Evolutionary conservation across 92 coral and sea anemone species (phyloP).

Genomic region (Porites rus): DNA sequence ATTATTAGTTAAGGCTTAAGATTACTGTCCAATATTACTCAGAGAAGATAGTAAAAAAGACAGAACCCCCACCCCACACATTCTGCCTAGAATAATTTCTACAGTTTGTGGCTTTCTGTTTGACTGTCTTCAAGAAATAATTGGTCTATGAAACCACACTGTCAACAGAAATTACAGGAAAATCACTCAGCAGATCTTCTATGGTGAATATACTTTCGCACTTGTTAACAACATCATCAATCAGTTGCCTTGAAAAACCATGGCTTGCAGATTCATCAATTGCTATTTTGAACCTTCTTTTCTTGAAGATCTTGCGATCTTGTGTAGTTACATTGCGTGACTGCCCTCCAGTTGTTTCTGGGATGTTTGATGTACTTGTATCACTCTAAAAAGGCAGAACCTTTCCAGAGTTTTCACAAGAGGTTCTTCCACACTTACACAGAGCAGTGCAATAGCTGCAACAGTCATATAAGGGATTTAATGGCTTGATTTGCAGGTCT

Average conservation of each 20-base stretch:
- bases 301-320: conserved; percentile 39
- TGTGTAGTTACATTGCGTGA: conserved; percentile 24
- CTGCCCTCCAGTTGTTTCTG: neutral
- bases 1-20: no score
- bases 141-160: conserved; percentile 26
- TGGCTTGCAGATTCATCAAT: conserved; percentile 42
- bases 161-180: conserved; percentile 47
- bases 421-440: conserved; percentile 54
- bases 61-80: no score
- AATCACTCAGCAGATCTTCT: conserved; percentile 34
- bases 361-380: neutral
- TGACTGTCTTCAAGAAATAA: conserved; percentile 59
- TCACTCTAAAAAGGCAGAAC: conserved; percentile 30
- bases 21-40: no score
- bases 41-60: no score
- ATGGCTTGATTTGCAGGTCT: conserved; percentile 53
- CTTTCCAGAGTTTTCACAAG: conserved; percentile 9
- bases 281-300: conserved; percentile 9
- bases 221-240: conserved; percentile 41
- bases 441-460: conserved; percentile 43
- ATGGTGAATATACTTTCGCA: conserved; percentile 51
- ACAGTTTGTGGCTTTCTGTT: neutral
- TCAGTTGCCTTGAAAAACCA: conserved; percentile 56
- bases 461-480: conserved; percentile 42
- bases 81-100: no score